Base-by-base conservation (phyloP, 1,140 invertebrate species). In the Vanessa tameamea region DNA sequence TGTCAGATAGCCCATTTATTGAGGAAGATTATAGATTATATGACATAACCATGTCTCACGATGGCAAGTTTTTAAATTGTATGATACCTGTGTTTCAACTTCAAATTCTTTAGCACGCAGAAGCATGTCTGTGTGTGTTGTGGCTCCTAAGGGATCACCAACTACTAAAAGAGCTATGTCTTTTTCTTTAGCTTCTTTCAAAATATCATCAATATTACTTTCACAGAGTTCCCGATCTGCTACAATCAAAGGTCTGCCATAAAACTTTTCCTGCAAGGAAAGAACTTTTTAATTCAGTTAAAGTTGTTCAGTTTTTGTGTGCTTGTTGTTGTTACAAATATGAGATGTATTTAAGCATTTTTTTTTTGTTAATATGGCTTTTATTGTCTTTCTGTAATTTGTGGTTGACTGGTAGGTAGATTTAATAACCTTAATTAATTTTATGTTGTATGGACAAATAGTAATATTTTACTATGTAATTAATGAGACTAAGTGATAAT, bases 211-310 rank as follows among this genome's bases (percentile, higher is more conserved):
- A 57, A 97, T 96, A 43, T 95, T 94, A 91, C 96, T 96, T 93
- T 99, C 99, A 47, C 99, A 98, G 78, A 98, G 93, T 85, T 99
- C 98, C 80, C 99, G 93, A 90, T 99, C 99, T 23, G 99, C 99
- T 47, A 98, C 77, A 71, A 98, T 95, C 20, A 99, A 83, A 72
- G 95, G 89, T 78, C 95, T 94, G 20, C 95, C 96, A 93, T 98
- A 99, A 92, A 96, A 98, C 78, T 95, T 88, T 94, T 98, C 97
- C 97, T 98, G 92, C 50, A 74, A 78, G 57, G 53, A 59, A 73
- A 50, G 53, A 12, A 47, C 13, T 51, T 9, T 64, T 50, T 16
- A 64, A 31, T 26, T 3, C 64, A 72, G 31, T 53, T 48, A 69
- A 26, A 48, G n/a, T 65, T 20, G 26, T 55, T 31, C 4, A 47